A percentile compares a stretch with the other conserved stretches of the same genome.
These are phyloP conservation scores for Maniola jurtina DNA, from an alignment of 1,140 invertebrate genomes.

Conservation along the genomic window DNA sequence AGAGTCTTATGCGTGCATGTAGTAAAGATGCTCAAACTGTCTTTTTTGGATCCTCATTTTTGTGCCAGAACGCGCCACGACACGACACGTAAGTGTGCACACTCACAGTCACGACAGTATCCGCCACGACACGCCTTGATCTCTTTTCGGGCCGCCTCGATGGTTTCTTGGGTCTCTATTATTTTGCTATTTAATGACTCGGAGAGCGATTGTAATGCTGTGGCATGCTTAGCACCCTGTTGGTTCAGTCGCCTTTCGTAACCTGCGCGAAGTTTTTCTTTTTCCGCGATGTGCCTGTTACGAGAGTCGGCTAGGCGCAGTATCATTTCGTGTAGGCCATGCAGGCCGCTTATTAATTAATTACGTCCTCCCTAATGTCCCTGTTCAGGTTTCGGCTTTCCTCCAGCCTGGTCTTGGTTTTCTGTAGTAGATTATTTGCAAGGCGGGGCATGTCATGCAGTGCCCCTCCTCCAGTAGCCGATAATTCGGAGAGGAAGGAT, in stretches of 20 bases:
- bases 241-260: background rate
- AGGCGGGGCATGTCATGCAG: background rate
- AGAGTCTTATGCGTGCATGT: too few relatives aligned
- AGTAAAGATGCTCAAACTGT: too few relatives aligned
- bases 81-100: too few relatives aligned
- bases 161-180: too few relatives aligned
- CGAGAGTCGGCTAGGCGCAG: background rate
- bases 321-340: background rate
- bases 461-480: background rate
- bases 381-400: background rate
- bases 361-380: background rate
- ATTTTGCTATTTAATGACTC: too few relatives aligned
- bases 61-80: too few relatives aligned
- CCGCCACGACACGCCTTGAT: too few relatives aligned
- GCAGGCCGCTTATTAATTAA: background rate
- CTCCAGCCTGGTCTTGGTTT: background rate
- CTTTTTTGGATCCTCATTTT: too few relatives aligned
- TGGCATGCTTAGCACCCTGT: too few relatives aligned
- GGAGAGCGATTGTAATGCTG: too few relatives aligned
- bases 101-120: too few relatives aligned
- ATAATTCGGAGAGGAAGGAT: background rate
- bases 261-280: background rate
- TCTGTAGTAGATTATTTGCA: background rate
- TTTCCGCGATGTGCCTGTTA: conserved; percentile 2
- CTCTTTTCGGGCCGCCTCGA: too few relatives aligned